Evolutionary conservation across 2,888 invertebrate genomes (phyloP).

Genomic region (Caenorhabditis angaria): DNA sequence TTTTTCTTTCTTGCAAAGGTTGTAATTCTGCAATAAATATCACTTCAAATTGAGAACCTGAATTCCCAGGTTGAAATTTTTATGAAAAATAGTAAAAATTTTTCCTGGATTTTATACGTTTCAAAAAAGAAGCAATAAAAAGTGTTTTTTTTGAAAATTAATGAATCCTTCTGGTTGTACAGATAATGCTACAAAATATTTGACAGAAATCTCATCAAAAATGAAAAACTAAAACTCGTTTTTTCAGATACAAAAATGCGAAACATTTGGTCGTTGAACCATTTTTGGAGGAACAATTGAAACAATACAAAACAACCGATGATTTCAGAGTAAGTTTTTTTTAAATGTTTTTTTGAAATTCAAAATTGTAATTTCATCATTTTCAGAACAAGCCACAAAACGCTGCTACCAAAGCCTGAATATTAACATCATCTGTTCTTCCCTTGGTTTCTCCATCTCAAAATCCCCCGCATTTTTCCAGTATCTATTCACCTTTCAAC

Average conservation of each 20-base stretch:
- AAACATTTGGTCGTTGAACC: slow-evolving; percentile 73
- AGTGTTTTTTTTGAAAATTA: not conserved
- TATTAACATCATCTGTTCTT: slow-evolving; percentile 13
- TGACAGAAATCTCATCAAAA: too few species aligned
- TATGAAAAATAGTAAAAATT: too few species aligned
- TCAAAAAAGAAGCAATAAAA: too few species aligned
- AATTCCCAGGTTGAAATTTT: too few species aligned
- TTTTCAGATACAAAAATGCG: slow-evolving; percentile 57
- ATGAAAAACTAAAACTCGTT: too few species aligned
- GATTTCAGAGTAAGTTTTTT: slow-evolving; percentile 69
- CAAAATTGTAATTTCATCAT: not conserved
- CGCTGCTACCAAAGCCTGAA: slow-evolving; percentile 5
- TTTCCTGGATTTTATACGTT: too few species aligned
- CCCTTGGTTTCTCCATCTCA: slow-evolving; percentile 12
- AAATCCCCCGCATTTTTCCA: slow-evolving; percentile 12
- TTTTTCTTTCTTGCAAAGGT: too few species aligned
- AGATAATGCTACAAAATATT: too few species aligned
- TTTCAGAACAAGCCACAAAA: slow-evolving; percentile 31
- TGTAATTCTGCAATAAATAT: too few species aligned
- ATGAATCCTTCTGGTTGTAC: too few species aligned
- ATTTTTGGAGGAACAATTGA: slow-evolving; percentile 73
- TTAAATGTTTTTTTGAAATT: not conserved
- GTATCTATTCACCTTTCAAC: slow-evolving; percentile 1
- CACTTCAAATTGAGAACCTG: too few species aligned
- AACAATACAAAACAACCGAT: slow-evolving; percentile 74